Evolutionary conservation across 2,888 invertebrate genomes (phyloP), one percentile per base, ranked within the genome.

Genomic region (Spisula solida): DNA sequence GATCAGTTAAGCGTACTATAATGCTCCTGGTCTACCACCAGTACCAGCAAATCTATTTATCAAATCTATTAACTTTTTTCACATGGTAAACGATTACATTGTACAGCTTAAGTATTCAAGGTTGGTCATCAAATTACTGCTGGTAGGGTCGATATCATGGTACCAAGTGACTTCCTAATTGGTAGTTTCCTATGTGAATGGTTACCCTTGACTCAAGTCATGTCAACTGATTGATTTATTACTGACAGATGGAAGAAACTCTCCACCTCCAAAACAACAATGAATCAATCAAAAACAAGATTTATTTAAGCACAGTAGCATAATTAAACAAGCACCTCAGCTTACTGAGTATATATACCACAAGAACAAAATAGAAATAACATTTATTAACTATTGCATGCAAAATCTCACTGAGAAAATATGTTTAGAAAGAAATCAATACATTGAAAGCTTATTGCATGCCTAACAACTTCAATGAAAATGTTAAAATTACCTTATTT

Each of bases 401-500:
- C 25, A 25, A 14, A 60, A 60, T 20, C 4, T 60, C 5, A 25
- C 25, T n/a, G 8, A 60, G 10, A 60, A 60, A 60, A 60, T 0
- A 10, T 12, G 6, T 51, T 51, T 14, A 16, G 51, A 51, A 51
- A 16, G 16, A 16, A 51, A 51, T 51, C 51, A 51, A 51, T 51
- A 51, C 12, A 51, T 1, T 51, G 51, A 51, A 51, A 51, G 51
- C 51, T 16, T 51, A 51, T 51, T 51, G 14, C 51, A 51, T 16
- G 16, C 51, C 12, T 51, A 10, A 20, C 16, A 2, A 56, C 56
- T 56, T 20, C 4, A 12, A 41, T 51, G 14, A 10, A 41, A 51
- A 31, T 81, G n/a, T 80, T n/a, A 18, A 10, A 29, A 29, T 51
- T 93, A 97, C 97, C 99, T 98, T 94, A 99, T 99, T 97, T 99